These are phyloP conservation scores for Eristalinus sepulchralis DNA, from an alignment of 2,888 invertebrate species.

Conservation along the genomic window DNA sequence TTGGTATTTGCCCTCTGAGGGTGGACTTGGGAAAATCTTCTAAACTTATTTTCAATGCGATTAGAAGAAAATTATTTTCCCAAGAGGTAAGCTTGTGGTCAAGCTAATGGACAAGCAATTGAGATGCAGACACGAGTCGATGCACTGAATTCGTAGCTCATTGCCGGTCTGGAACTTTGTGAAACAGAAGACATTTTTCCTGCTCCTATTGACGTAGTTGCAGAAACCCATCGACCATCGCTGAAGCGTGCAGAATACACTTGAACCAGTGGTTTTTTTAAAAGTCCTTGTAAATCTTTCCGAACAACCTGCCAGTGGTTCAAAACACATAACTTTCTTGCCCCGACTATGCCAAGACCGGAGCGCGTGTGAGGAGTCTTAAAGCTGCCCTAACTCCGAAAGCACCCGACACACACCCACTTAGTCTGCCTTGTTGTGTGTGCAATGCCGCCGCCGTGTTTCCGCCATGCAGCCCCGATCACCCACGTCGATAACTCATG, in stretches of 20 bases:
- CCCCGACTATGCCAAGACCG: background rate
- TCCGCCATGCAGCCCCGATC: background rate
- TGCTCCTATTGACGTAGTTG: too few species aligned
- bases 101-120: background rate
- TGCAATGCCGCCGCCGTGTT: background rate
- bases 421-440: background rate
- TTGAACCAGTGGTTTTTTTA: too few species aligned
- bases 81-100: background rate
- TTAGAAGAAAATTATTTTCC: background rate
- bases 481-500: constrained; percentile 22
- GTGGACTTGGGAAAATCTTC: background rate
- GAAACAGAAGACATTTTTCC: too few species aligned
- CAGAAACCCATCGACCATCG: too few species aligned
- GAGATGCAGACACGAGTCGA: background rate
- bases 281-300: background rate
- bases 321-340: background rate
- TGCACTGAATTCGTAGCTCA: too few species aligned
- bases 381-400: background rate
- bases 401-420: background rate
- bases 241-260: background rate
- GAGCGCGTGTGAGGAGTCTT: background rate
- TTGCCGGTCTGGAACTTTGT: too few species aligned
- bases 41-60: background rate
- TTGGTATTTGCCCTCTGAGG: constrained; percentile 26
- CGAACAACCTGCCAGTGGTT: background rate